phyloP scores from a whole-genome alignment of 23 tunicate species.

The Diplosoma virens region DNA sequence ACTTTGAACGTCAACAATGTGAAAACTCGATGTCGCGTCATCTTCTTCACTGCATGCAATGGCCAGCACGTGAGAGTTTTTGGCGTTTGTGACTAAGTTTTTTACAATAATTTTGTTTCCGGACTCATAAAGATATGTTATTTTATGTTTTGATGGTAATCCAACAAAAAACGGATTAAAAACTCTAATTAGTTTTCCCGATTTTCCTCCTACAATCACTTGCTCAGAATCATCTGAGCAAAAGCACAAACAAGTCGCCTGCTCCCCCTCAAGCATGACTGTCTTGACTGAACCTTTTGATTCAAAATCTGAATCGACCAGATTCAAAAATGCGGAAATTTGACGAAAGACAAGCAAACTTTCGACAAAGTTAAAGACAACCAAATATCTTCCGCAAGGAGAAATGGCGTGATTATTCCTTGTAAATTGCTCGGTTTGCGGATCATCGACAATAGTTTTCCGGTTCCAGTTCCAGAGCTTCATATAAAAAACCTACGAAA shows the following conservation, averaged over 20 bases:
- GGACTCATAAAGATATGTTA: too few species aligned
- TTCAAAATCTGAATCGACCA: too few species aligned
- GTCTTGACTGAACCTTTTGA: too few species aligned
- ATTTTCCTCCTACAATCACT: background rate
- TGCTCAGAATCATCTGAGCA: too few species aligned
- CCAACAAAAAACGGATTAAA: background rate
- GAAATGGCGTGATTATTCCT: constrained; percentile 43
- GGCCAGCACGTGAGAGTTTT: constrained; percentile 2
- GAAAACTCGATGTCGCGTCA: background rate
- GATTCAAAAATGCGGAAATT: constrained; percentile 1
- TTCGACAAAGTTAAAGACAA: constrained; percentile 4
- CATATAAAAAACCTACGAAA: constrained; percentile 61
- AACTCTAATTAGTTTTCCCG: constrained; percentile 6
- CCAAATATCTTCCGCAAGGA: constrained; percentile 44
- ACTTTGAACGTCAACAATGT: background rate
- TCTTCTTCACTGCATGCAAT: background rate
- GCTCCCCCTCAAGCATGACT: too few species aligned
- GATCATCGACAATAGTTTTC: constrained; percentile 26
- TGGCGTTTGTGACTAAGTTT: too few species aligned
- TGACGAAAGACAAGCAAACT: background rate
- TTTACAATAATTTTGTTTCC: too few species aligned
- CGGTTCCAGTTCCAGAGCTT: constrained; percentile 50
- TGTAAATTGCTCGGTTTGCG: constrained; percentile 21
- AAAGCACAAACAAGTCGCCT: too few species aligned
- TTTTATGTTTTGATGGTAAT: too few species aligned